Conservation (phyloP, 2,113 vertebrate genomes). For the Connochaetes taurinus region DNA sequence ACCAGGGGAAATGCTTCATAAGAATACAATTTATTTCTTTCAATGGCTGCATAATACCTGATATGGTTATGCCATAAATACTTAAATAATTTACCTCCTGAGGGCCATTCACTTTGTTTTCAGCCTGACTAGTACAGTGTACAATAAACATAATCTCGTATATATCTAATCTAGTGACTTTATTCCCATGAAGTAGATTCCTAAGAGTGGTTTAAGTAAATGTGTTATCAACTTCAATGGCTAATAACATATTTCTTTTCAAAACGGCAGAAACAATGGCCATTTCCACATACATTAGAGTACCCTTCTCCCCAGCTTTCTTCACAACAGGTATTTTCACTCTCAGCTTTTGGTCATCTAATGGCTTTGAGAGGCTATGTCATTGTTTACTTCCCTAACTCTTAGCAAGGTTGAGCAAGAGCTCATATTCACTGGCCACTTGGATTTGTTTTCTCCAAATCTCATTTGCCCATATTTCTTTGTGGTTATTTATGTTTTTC, state of each 20-base stretch:
- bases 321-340: not conserved
- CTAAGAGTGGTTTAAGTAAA: not conserved
- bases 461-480: not conserved
- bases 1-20: not conserved
- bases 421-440: not conserved
- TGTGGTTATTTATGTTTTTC: not conserved
- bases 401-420: not conserved
- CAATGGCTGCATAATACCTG: not conserved
- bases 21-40: not conserved
- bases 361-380: not conserved
- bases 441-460: not conserved
- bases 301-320: not conserved
- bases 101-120: not conserved
- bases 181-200: not conserved
- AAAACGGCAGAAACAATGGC: not conserved
- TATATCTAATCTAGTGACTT: not conserved
- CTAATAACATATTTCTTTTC: not conserved
- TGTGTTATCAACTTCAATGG: not conserved
- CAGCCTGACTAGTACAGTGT: not conserved
- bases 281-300: not conserved
- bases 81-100: not conserved
- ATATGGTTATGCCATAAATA: not conserved
- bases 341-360: not conserved
- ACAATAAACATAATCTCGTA: not conserved
- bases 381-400: not conserved